Percentiles rank a stretch among this genome's conserved stretches.
phyloP scores from a whole-genome alignment of 1,140 invertebrate species.

The Aphelenchoides avenae region DNA sequence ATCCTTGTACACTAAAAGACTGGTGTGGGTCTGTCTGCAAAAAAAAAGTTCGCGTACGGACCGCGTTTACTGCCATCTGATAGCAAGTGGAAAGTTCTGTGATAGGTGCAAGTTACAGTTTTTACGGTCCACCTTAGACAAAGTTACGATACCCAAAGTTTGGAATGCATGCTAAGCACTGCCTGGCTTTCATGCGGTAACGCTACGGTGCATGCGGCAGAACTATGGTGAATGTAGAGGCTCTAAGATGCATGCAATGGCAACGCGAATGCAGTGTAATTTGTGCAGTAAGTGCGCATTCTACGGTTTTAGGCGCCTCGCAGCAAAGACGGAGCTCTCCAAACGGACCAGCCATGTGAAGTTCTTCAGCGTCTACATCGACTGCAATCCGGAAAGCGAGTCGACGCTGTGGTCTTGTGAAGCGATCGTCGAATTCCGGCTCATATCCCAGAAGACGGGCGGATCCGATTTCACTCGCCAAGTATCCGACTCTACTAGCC shows the following conservation, averaged over 20 bases:
- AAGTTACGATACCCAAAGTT: too few species aligned
- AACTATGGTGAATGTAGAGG: too few species aligned
- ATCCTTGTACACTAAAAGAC: neutral
- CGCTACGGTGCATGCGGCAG: too few species aligned
- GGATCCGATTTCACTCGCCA: conserved; percentile 42
- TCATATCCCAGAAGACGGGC: conserved; percentile 31
- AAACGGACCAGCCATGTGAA: conserved; percentile 45
- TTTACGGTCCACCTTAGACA: too few species aligned
- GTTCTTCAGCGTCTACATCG: conserved; percentile 50
- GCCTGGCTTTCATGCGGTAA: neutral
- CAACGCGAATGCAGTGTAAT: too few species aligned
- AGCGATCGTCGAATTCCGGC: conserved; percentile 47
- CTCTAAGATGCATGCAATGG: too few species aligned
- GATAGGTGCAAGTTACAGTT: too few species aligned
- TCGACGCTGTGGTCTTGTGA: conserved; percentile 53
- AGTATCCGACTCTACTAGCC: conserved; percentile 21
- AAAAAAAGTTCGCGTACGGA: too few species aligned
- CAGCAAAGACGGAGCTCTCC: conserved; percentile 46
- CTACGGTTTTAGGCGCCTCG: conserved; percentile 38
- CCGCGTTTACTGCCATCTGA: too few species aligned
- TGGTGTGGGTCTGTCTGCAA: too few species aligned
- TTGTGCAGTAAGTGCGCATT: neutral
- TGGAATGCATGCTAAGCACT: too few species aligned
- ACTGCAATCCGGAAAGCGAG: conserved; percentile 54
- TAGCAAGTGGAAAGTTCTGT: too few species aligned